Evolutionary conservation across 2,797 vertebrate species (phyloP).

Genomic region (Cichlasoma orientale): DNA sequence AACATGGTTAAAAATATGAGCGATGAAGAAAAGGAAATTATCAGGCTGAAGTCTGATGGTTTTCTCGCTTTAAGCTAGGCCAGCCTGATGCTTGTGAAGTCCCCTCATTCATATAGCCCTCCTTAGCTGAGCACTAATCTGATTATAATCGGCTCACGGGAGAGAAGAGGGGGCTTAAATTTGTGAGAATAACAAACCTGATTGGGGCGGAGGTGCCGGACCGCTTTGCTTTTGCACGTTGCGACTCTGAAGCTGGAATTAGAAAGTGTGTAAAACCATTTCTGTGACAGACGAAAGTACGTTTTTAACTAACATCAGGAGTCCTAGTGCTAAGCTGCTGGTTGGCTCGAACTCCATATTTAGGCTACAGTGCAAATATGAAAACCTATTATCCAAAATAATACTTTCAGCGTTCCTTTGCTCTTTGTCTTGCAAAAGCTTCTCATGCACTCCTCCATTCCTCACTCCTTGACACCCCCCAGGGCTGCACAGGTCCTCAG

Average conservation of each 20-base stretch:
- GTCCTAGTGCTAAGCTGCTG: not conserved
- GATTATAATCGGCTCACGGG: constrained; percentile 52
- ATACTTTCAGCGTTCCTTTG: not conserved
- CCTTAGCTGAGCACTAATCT: constrained; percentile 58
- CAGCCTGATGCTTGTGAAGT: not conserved
- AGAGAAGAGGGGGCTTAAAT: constrained; percentile 14
- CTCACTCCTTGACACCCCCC: constrained; percentile 2
- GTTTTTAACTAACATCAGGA: not conserved
- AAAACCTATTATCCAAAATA: not conserved
- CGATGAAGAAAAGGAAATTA: not conserved
- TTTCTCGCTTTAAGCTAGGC: constrained; percentile 7
- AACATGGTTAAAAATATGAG: not conserved
- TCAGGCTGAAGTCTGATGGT: not conserved
- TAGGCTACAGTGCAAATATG: constrained; percentile 2
- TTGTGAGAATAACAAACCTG: constrained; percentile 41
- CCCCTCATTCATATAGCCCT: constrained; percentile 30
- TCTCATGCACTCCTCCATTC: constrained; percentile 9
- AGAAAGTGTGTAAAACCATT: not conserved
- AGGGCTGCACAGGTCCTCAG: constrained; percentile 41
- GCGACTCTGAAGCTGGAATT: not conserved
- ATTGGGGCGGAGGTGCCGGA: not conserved
- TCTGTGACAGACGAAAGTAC: not conserved
- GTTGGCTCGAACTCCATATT: not conserved
- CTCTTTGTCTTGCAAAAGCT: constrained; percentile 27
- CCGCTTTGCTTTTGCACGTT: not conserved